Evolutionary conservation across 2,113 vertebrate genomes (phyloP).

Genomic region (Garra rufa): DNA sequence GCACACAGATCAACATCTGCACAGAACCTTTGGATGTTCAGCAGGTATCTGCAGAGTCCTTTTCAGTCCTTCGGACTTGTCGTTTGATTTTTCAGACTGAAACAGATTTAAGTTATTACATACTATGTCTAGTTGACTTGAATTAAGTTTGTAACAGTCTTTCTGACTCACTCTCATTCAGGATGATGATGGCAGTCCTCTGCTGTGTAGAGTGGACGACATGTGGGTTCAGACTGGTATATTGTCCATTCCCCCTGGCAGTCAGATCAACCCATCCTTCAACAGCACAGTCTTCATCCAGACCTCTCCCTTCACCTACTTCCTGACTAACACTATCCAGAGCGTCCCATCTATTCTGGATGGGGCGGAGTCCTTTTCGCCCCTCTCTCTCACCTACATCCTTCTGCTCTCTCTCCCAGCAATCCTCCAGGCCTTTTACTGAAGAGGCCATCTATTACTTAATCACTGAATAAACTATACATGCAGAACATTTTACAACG

Average conservation of each 20-base stretch:
- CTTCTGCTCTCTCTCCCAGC: slow-evolving; percentile 27
- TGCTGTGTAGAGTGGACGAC: not conserved
- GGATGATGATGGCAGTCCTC: not conserved
- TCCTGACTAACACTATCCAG: not conserved
- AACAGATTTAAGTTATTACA: not conserved
- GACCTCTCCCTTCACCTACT: not conserved
- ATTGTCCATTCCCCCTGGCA: not conserved
- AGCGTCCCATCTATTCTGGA: not conserved
- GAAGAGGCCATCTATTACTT: not conserved
- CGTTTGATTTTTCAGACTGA: not conserved
- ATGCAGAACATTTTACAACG: not conserved
- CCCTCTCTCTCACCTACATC: slow-evolving; percentile 14
- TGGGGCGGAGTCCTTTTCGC: not conserved
- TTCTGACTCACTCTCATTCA: not conserved
- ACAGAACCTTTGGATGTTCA: not conserved
- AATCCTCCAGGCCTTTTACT: slow-evolving; percentile 1
- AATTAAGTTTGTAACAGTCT: not conserved
- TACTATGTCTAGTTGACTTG: not conserved
- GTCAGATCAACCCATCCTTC: not conserved
- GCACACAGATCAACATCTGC: not conserved
- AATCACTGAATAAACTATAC: not conserved
- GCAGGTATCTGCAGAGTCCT: slow-evolving; percentile 6
- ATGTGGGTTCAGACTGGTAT: slow-evolving; percentile 4
- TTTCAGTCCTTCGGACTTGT: not conserved
- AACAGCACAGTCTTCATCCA: slow-evolving; percentile 7